phyloP scores from a whole-genome alignment of 2,888 invertebrate species.

The Bugula neritina region DNA sequence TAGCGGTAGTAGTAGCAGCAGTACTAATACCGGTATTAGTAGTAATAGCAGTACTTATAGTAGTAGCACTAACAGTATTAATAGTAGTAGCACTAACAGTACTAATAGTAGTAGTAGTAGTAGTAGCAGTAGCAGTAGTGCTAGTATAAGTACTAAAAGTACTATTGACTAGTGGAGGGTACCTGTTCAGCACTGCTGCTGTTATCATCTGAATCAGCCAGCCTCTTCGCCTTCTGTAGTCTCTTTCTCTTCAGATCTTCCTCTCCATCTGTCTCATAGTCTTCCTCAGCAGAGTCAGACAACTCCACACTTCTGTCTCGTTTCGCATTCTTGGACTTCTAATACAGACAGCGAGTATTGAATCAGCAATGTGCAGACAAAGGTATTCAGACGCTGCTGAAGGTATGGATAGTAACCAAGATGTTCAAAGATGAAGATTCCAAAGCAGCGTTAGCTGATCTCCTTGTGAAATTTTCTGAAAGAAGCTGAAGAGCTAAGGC shows the following conservation, averaged over 20 bases:
- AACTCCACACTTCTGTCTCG: constrained; percentile 47
- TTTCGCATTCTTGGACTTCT: constrained; percentile 28
- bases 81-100: not conserved
- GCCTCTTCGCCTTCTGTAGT: constrained; percentile 45
- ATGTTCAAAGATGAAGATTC: no score
- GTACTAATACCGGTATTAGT: not conserved
- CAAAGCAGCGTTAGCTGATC: not conserved
- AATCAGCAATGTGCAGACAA: not conserved
- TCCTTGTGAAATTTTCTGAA: no score
- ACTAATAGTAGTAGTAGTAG: not conserved
- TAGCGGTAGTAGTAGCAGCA: not conserved
- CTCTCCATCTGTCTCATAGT: constrained; percentile 40
- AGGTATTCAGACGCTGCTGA: no score
- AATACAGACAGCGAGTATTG: not conserved
- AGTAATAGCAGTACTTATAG: not conserved
- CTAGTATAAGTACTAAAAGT: not conserved
- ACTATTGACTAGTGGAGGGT: not conserved
- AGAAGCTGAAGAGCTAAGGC: no score
- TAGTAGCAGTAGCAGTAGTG: not conserved
- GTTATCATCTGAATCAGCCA: constrained; percentile 44
- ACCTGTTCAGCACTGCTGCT: constrained; percentile 20
- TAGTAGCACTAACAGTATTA: not conserved
- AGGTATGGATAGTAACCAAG: no score
- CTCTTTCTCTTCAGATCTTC: constrained; percentile 37
- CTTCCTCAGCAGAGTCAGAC: constrained; percentile 62